Percentiles rank a stretch among this genome's conserved stretches.
Conservation (phyloP, 2,113 vertebrate species). For the Anser brachyrhynchus region DNA sequence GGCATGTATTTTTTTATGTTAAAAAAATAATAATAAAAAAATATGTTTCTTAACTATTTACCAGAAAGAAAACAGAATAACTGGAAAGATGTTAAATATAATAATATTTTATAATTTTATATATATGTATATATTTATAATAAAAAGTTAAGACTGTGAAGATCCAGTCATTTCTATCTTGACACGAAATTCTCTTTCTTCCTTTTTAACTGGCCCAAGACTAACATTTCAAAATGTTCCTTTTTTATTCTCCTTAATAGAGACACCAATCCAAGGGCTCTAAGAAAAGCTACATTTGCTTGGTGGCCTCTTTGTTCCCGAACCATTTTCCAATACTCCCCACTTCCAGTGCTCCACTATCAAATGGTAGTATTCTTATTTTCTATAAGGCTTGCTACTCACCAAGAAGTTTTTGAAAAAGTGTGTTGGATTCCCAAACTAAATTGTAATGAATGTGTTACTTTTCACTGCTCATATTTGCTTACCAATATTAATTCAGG, state of each 20-base stretch:
- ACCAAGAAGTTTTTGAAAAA: background rate
- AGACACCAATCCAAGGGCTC: background rate
- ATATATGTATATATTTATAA: too few relatives aligned
- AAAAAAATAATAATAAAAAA: too few relatives aligned
- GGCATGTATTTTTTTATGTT: background rate
- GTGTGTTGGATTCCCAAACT: background rate
- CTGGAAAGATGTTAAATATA: background rate
- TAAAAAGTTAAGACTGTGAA: background rate
- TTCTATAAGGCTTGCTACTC: background rate
- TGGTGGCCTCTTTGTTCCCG: background rate
- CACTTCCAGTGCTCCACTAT: background rate
- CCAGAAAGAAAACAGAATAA: background rate
- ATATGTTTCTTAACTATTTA: background rate
- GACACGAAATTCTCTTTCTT: background rate
- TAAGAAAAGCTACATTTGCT: background rate
- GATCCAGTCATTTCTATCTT: background rate
- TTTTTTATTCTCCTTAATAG: background rate
- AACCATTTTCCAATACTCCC: background rate
- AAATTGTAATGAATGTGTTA: background rate
- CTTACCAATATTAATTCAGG: background rate
- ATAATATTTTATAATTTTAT: too few relatives aligned
- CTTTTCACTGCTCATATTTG: background rate
- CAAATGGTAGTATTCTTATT: background rate
- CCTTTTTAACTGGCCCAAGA: background rate
- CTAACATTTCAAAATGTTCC: background rate